A percentile compares a stretch with the other conserved stretches of the same genome.
These are phyloP conservation scores for Gonocerus acuteangulatus DNA, from an alignment of 2,888 invertebrate species.

Conservation along the genomic window DNA sequence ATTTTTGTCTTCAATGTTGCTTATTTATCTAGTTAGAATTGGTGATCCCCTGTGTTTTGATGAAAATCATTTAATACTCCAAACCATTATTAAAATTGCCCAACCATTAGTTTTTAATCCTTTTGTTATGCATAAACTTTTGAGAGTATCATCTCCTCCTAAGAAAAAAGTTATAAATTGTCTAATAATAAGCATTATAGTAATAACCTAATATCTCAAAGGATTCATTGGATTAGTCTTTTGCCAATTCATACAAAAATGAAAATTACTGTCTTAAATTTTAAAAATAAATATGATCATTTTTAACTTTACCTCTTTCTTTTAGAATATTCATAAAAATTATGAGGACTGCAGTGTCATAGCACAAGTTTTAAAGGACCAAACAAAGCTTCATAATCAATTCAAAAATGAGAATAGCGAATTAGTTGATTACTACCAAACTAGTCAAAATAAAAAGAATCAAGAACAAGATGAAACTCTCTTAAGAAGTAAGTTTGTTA, in stretches of 20 bases:
- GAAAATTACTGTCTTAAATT: too few relatives aligned
- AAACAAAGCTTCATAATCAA: constrained; percentile 23
- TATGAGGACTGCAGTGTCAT: constrained; percentile 27
- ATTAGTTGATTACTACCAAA: constrained; percentile 25
- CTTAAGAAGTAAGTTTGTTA: constrained; percentile 26
- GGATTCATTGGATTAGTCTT: too few relatives aligned
- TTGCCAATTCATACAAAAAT: too few relatives aligned
- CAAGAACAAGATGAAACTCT: constrained; percentile 30
- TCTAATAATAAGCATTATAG: too few relatives aligned
- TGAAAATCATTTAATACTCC: too few relatives aligned
- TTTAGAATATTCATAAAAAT: constrained; percentile 28
- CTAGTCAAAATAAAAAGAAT: constrained; percentile 26
- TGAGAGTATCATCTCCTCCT: background rate
- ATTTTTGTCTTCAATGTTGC: background rate
- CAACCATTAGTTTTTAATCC: too few relatives aligned
- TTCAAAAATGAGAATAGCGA: constrained; percentile 24
- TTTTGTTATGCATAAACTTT: background rate
- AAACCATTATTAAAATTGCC: too few relatives aligned
- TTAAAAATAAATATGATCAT: too few relatives aligned
- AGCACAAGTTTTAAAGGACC: constrained; percentile 17
- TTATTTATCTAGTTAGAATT: background rate
- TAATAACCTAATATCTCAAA: too few relatives aligned
- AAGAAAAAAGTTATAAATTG: background rate
- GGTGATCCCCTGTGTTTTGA: too few relatives aligned
- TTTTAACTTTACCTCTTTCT: too few relatives aligned